Base-by-base conservation (phyloP, 2,888 invertebrate genomes). In the Anaspis maculata region DNA sequence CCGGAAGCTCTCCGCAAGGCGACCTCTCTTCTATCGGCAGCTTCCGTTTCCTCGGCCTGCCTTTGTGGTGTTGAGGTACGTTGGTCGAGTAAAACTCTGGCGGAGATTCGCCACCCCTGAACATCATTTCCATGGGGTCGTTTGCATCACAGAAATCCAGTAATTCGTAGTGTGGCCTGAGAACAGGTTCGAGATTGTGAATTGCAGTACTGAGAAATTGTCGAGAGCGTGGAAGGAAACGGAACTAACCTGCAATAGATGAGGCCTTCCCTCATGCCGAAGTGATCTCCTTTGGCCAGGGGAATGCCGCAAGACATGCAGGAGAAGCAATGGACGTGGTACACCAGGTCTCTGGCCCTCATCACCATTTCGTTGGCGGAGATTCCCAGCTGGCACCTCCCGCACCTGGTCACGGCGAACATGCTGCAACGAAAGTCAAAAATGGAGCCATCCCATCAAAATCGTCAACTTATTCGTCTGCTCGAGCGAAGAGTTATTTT, bases 281-380 rank as follows among this genome's bases (percentile, higher is more conserved):
- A 94, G 51, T 87, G 84, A 57, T 94, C 92, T 13, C 92, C 92
- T 56, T 90, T 86, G 39, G 83, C 80, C 41, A 94, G 72, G 30
- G 82, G 76, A 22, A 78, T 74, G 28, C 85, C 83, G 62, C 94
- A 92, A 23, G 86, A 79, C 34, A 79, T 76, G 63, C 92, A 92
- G 19, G 85, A 82, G 72, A 94, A 94, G 67, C 92, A 94, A 46
- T 82, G 77, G 35, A 91, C 74, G 63, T 94, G 92, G 67, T 85
- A 94, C 38, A 91, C 86, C 54, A 83, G 72, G 48, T 90, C 89
- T 25, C 84, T 69, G 0, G 90, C 91, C 39, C 89, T 69, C 91
- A 92, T 92, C 56, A 92, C 90, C 59, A 92, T 70, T 68, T 92
- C 91, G 53, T 84, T 83, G 23, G 88, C 81, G 5, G 84, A 79